Percentiles rank a stretch among this genome's conserved stretches.
phyloP scores from a whole-genome alignment of 2,113 vertebrate species.

The Sinocyclocheilus anshuiensis region DNA sequence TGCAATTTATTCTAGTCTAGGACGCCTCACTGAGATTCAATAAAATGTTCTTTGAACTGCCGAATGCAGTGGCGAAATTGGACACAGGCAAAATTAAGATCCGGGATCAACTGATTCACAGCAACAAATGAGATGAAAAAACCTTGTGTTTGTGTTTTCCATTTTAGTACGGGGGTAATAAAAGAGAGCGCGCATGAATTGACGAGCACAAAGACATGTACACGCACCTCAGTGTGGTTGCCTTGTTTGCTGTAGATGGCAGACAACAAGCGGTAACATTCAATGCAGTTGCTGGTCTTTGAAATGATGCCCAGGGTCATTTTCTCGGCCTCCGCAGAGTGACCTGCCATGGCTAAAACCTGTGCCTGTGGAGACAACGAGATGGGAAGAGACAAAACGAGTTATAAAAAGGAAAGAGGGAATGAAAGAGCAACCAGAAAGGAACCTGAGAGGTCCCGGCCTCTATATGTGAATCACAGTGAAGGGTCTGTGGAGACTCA shows the following conservation, averaged over 20 bases:
- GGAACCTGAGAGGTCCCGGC: not conserved
- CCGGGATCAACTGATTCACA: not conserved
- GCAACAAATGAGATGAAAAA: not conserved
- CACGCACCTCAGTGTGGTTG: constrained; percentile 83
- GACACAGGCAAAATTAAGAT: not conserved
- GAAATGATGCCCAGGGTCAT: constrained; percentile 82
- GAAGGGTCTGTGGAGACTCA: constrained; percentile 31
- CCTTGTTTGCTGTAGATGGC: constrained; percentile 93
- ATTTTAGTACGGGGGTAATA: not conserved
- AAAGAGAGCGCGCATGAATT: not conserved
- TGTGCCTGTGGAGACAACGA: constrained; percentile 79
- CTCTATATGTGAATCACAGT: constrained; percentile 22
- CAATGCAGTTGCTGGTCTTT: constrained; percentile 81
- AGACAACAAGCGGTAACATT: constrained; percentile 92
- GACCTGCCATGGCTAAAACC: constrained; percentile 87
- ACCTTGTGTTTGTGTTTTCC: not conserved
- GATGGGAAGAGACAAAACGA: constrained; percentile 11
- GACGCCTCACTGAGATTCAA: constrained; percentile 6
- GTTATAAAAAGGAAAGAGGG: not conserved
- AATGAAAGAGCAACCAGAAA: not conserved
- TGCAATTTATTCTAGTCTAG: constrained; percentile 28
- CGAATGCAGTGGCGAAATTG: not conserved
- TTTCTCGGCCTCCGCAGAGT: constrained; percentile 81
- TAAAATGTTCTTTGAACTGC: not conserved
- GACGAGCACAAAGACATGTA: not conserved